A percentile compares a stretch with the other conserved stretches of the same genome.
Evolutionary conservation across 2,888 invertebrate genomes (phyloP).

Genomic region (Volucella zonaria): DNA sequence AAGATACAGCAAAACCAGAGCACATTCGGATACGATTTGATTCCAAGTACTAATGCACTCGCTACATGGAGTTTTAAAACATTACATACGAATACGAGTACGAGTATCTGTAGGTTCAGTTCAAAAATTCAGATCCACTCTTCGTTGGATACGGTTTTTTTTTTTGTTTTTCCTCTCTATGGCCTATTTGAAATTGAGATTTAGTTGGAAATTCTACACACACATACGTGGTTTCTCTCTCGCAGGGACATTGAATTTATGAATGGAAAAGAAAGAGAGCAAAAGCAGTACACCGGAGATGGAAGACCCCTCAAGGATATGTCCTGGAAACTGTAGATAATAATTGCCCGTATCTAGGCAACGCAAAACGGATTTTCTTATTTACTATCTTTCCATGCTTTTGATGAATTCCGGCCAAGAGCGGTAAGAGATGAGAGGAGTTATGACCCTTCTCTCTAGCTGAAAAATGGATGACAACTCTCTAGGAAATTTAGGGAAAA

Average conservation of each 20-base stretch:
- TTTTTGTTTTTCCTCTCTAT: background rate
- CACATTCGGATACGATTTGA: conserved; percentile 16
- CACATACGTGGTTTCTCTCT: background rate
- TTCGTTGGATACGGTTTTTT: background rate
- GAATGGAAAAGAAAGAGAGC: conserved; percentile 49
- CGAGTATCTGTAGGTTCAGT: background rate
- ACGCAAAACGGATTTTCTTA: background rate
- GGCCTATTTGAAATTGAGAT: conserved; percentile 22
- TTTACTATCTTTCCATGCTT: background rate
- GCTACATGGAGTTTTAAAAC: background rate
- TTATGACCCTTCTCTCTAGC: no score
- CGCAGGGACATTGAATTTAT: conserved; percentile 25
- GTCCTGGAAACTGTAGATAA: conserved; percentile 47
- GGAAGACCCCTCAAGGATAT: conserved; percentile 55
- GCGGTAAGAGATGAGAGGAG: no score
- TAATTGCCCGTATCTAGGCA: conserved; percentile 32
- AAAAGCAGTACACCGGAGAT: conserved; percentile 12
- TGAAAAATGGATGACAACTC: no score
- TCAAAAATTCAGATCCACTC: conserved; percentile 5
- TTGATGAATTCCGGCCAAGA: background rate
- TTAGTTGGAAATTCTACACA: no score
- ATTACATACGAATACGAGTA: no score
- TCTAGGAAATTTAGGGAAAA: no score
- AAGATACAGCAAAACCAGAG: background rate
- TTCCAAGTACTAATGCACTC: conserved; percentile 37